These are phyloP conservation scores for Saccostrea cuccullata DNA, from an alignment of 1,140 invertebrate genomes.

Conservation along the genomic window DNA sequence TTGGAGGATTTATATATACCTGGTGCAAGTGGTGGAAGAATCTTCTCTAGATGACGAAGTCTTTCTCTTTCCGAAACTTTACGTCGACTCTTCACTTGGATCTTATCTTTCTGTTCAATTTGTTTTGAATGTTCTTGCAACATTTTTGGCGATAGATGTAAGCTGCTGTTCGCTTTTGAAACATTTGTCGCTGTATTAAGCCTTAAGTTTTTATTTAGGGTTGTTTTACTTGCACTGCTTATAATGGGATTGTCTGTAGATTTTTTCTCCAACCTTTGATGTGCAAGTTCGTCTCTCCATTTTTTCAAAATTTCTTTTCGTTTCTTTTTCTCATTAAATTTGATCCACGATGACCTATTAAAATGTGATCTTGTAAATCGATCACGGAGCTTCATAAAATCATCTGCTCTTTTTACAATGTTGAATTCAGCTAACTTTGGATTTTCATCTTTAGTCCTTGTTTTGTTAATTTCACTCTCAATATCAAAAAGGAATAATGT, in stretches of 20 bases:
- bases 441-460: neutral
- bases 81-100: neutral
- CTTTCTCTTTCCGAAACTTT: slow-evolving; percentile 29
- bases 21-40: neutral
- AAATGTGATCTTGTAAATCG: neutral
- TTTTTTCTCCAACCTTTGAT: neutral
- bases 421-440: neutral
- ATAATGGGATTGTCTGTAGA: neutral
- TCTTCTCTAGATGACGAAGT: slow-evolving; percentile 15
- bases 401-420: neutral
- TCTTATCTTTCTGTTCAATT: neutral
- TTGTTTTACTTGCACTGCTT: neutral
- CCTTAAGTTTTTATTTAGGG: neutral
- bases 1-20: slow-evolving; percentile 65
- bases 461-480: slow-evolving; percentile 6
- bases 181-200: neutral
- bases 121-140: neutral
- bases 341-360: neutral
- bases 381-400: neutral
- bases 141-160: neutral
- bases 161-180: neutral
- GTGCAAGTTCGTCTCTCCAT: neutral
- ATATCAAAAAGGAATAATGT: slow-evolving; percentile 4
- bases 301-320: neutral
- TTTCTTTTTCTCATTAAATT: neutral